These are phyloP conservation scores for Selene dorsalis DNA, from an alignment of 2,797 vertebrate genomes.

Conservation along the genomic window DNA sequence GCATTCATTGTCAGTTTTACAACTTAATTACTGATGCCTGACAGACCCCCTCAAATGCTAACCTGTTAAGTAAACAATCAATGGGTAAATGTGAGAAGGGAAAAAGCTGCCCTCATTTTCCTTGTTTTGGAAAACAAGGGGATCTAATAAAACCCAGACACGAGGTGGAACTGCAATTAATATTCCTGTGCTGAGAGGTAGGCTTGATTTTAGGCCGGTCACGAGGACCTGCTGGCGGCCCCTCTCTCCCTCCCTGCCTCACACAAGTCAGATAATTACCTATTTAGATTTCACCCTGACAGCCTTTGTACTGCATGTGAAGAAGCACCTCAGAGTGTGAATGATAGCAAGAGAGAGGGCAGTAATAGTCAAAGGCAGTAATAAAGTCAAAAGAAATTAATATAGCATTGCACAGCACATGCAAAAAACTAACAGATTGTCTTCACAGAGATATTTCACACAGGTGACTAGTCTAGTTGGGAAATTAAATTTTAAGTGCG, in stretches of 20 bases:
- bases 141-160: constrained; percentile 61
- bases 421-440: constrained; percentile 40
- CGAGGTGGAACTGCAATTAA: constrained; percentile 75
- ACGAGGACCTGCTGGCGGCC: constrained; percentile 49
- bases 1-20: constrained; percentile 64
- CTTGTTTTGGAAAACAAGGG: constrained; percentile 65
- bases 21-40: constrained; percentile 69
- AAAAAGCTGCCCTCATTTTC: constrained; percentile 59
- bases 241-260: constrained; percentile 30
- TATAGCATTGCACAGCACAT: constrained; percentile 43
- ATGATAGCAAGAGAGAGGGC: constrained; percentile 9
- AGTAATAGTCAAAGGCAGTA: neutral
- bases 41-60: constrained; percentile 56
- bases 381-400: constrained; percentile 51
- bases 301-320: constrained; percentile 59
- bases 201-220: constrained; percentile 67
- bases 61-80: constrained; percentile 76
- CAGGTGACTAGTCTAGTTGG: constrained; percentile 3
- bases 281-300: constrained; percentile 78
- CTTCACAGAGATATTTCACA: constrained; percentile 7
- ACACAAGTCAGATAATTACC: constrained; percentile 77
- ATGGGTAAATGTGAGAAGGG: constrained; percentile 44
- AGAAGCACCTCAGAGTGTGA: constrained; percentile 47
- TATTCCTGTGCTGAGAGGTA: constrained; percentile 71
- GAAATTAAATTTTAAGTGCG: constrained; percentile 41